Evolutionary conservation across 2,888 invertebrate species (phyloP).

Genomic region (Uropetala carovei): DNA sequence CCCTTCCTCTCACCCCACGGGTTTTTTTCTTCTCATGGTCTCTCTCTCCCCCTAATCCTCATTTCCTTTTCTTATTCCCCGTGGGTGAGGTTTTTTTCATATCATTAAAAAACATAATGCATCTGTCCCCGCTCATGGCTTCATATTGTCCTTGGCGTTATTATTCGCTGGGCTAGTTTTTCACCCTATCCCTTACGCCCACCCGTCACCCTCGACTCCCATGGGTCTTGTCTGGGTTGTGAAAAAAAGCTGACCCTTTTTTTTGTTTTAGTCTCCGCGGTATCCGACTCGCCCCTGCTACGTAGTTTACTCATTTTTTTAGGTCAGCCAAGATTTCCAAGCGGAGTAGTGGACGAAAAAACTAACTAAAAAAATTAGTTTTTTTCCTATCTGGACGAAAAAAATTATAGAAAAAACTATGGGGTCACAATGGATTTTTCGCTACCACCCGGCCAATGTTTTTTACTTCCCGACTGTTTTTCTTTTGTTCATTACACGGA

Average conservation of each 20-base stretch:
- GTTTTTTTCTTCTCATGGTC: conserved; percentile 1
- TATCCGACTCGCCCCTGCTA: background rate
- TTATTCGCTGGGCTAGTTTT: conserved; percentile 42
- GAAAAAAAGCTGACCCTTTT: conserved; percentile 48
- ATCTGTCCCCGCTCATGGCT: conserved; percentile 37
- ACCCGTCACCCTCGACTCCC: background rate
- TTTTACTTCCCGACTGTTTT: conserved; percentile 54
- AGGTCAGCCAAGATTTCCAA: background rate
- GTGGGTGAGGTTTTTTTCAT: conserved; percentile 44
- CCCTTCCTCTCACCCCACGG: background rate
- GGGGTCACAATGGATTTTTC: background rate
- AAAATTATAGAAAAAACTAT: background rate
- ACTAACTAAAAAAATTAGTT: background rate
- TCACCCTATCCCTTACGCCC: conserved; percentile 7
- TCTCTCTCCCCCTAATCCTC: background rate
- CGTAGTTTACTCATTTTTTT: background rate
- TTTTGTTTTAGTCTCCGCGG: conserved; percentile 44
- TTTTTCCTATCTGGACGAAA: background rate
- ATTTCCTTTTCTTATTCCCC: background rate
- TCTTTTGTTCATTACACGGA: conserved; percentile 59
- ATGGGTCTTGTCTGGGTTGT: background rate
- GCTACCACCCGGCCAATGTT: conserved; percentile 38
- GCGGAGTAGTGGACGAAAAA: background rate
- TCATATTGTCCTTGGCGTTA: background rate
- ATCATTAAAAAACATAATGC: conserved; percentile 35